Evolutionary conservation across 1,140 invertebrate genomes (phyloP).

Genomic region (Ericerus pela): DNA sequence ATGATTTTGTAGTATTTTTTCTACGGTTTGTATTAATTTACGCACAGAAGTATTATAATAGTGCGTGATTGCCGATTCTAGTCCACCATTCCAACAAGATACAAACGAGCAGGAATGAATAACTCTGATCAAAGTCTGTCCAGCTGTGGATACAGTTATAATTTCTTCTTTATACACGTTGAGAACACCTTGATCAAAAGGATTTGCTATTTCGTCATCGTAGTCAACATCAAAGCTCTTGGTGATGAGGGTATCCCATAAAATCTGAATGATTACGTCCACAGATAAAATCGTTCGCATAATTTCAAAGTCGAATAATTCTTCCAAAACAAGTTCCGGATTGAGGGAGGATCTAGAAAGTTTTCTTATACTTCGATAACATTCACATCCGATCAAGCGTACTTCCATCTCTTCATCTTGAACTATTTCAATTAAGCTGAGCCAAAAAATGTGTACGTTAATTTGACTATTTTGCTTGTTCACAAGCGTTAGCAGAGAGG

Average conservation of each 20-base stretch:
- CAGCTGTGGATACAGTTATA: not conserved
- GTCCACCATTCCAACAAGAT: no score
- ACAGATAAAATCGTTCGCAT: not conserved
- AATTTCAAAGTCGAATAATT: not conserved
- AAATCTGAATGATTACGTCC: not conserved
- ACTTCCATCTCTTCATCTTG: slow-evolving; percentile 1
- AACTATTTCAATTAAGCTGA: not conserved
- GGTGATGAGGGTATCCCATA: not conserved
- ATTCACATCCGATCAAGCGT: not conserved
- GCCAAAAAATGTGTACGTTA: not conserved
- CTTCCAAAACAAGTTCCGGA: not conserved
- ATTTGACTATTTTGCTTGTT: not conserved
- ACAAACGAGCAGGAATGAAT: no score
- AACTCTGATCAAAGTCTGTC: not conserved
- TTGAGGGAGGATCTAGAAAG: no score
- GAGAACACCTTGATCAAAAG: not conserved
- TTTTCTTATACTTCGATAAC: not conserved
- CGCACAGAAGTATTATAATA: no score
- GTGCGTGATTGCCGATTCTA: no score
- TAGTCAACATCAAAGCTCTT: not conserved
- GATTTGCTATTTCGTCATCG: not conserved
- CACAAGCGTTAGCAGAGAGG: not conserved
- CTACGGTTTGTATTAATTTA: no score
- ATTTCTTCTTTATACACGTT: not conserved
- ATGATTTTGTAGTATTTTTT: no score